phyloP scores from a whole-genome alignment of 1,140 invertebrate species.

The Halotydeus destructor region DNA sequence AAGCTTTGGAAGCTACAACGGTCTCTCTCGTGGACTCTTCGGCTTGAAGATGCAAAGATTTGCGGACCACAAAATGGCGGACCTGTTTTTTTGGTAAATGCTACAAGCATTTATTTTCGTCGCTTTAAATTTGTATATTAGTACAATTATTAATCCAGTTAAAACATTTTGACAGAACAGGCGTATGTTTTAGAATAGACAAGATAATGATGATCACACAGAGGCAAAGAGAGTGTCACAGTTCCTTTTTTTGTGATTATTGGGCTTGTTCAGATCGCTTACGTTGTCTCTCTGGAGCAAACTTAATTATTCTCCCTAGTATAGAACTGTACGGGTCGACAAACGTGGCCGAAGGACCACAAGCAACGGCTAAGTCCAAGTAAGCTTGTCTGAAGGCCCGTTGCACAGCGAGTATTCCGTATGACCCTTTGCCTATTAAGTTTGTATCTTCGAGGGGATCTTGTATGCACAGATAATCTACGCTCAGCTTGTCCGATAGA shows the following conservation, averaged over 20 bases:
- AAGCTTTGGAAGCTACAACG: no score
- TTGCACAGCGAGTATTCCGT: constrained; percentile 68
- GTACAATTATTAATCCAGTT: no score
- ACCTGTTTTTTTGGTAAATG: no score
- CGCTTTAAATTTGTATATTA: no score
- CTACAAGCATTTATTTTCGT: no score
- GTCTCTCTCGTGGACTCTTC: no score
- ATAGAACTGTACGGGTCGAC: constrained; percentile 28
- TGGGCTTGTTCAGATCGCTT: constrained; percentile 44
- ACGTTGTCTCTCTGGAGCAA: constrained; percentile 79
- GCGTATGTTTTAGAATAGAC: not conserved
- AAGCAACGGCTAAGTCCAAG: constrained; percentile 54
- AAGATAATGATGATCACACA: not conserved
- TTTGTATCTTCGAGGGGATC: constrained; percentile 66
- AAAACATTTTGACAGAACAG: not conserved
- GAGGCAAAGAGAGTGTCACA: not conserved
- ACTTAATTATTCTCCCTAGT: constrained; percentile 67
- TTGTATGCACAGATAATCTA: constrained; percentile 86
- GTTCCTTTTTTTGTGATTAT: constrained; percentile 1
- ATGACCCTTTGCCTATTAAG: constrained; percentile 90
- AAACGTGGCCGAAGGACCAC: constrained; percentile 23
- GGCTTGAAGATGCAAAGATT: no score
- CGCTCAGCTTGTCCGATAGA: constrained; percentile 62
- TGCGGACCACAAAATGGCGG: no score
- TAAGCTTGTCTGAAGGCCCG: constrained; percentile 89